Base-by-base conservation (phyloP, 1,140 invertebrate genomes). In the Tribolium castaneum region DNA sequence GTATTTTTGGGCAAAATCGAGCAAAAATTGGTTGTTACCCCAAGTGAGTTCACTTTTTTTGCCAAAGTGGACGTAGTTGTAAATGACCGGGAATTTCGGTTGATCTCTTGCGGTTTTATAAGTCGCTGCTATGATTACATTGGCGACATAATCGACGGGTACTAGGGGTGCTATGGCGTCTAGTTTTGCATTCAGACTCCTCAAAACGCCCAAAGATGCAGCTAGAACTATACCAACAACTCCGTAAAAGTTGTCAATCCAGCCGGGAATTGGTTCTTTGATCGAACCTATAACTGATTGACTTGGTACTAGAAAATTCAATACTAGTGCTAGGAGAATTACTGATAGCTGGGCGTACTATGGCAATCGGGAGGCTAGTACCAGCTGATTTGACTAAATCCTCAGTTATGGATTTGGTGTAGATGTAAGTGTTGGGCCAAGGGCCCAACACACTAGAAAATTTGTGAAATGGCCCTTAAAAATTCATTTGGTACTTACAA, bases 171-270 rank as follows among this genome's bases (percentile, higher is more conserved):
- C 91, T 34, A 87, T 88, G 13, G 87, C 87, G 39, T 88, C 84
- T 2, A 82, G 80, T 83, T 91, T 87, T 70, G 91, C 91, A 71
- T 90, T 88, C 82, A 94, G 88, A 70, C 90, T 90, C 81, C 92
- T 89, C 30, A 95, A 84, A 34, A 95, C 82, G 54, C 94, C 94
- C 82, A 91, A 90, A 19, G 51, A 87, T 85, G 39, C 88, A 19
- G 16, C 89, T 30, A 88, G 87, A 66, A 88, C 85, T 30, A 90
- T 84, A 70, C 90, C 93, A 83, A 91, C 93, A 70, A 93, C 92
- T 66, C 94, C 94, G 87, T 95, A 94, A 62, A 93, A 89, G 87
- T 95, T 96, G 85, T 96, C 94, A 70, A 94, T 93, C 94, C 95
- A 96, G 52, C 94, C 93, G 39, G 87, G 84, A 59, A 90, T 83